phyloP scores from a whole-genome alignment of 2,797 vertebrate species.

The Leucoraja ocellata region DNA sequence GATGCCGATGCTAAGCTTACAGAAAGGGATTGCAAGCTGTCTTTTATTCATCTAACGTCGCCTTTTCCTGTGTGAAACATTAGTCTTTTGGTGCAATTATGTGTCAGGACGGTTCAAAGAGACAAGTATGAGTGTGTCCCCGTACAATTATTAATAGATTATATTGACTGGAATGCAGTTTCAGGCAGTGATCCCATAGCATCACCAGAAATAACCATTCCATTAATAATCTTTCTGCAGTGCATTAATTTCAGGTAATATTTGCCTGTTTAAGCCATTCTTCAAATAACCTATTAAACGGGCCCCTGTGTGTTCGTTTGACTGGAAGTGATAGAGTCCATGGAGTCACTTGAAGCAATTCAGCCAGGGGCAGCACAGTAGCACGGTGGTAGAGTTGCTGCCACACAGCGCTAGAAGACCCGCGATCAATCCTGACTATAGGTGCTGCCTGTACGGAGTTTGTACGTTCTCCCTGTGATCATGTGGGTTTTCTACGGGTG shows the following conservation, averaged over 20 bases:
- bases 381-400: too few relatives aligned
- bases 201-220: conserved; percentile 11
- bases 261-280: neutral
- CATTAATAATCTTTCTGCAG: conserved; percentile 13
- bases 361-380: too few relatives aligned
- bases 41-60: conserved; percentile 2
- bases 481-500: too few relatives aligned
- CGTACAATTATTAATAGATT: conserved; percentile 26
- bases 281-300: neutral
- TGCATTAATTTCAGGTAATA: neutral
- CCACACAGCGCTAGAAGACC: too few relatives aligned
- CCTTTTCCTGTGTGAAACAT: neutral
- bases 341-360: neutral
- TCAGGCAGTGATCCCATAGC: neutral
- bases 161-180: conserved; percentile 21
- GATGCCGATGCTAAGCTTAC: neutral
- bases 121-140: neutral
- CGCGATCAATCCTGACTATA: too few relatives aligned
- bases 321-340: neutral
- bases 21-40: neutral
- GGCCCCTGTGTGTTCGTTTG: neutral
- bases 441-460: too few relatives aligned
- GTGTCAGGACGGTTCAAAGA: neutral
- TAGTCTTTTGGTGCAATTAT: neutral
- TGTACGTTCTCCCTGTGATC: too few relatives aligned